Evolutionary conservation across 2,113 vertebrate species (phyloP), one percentile per base, ranked within the genome.

Genomic region (Ornithorhynchus anatinus): DNA sequence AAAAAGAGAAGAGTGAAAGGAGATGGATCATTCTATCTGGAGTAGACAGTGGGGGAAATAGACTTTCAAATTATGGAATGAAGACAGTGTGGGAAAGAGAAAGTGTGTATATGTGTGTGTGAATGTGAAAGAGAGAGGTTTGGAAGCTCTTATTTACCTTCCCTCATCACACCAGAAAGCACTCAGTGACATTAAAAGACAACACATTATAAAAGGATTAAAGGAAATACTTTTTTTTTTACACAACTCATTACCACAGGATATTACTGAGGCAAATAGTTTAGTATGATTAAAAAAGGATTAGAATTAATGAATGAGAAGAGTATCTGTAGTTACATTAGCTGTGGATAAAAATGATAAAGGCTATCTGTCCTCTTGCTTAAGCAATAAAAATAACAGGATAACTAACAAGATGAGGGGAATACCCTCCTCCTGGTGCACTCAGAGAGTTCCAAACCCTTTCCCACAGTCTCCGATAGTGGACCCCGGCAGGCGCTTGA

Each of bases 281-380:
- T 70, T 33, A 59, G 6, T 31, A 8, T 1, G 5, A 72, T 44
- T 44, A 72, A 72, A 68, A 45, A 61, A 23, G 5, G 4, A 52
- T 36, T 50, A 58, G n/a, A 64, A 40, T 75, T 53, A 71, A 27
- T 47, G 25, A 50, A 65, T 37, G 11, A 3, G 8, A 64, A 57
- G 25, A 62, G 32, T 61, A 48, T 23, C 1, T 58, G 7, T 42
- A 69, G 52, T 67, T 65, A 73, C 56, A 76, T 81, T 76, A 74
- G 53, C 48, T 60, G 29, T 53, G 31, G 17, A 76, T 73, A 79
- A 81, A 78, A 67, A 39, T 38, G 10, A 45, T 79, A 71, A 66
- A 69, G 10, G 6, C 6, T 54, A 42, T 36, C 16, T 33, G 10
- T 57, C 37, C 40, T 2, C n/a, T 22, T 56, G 7, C 4, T 72